phyloP scores from a whole-genome alignment of 2,888 invertebrate species.

The Amphipoea oculea region DNA sequence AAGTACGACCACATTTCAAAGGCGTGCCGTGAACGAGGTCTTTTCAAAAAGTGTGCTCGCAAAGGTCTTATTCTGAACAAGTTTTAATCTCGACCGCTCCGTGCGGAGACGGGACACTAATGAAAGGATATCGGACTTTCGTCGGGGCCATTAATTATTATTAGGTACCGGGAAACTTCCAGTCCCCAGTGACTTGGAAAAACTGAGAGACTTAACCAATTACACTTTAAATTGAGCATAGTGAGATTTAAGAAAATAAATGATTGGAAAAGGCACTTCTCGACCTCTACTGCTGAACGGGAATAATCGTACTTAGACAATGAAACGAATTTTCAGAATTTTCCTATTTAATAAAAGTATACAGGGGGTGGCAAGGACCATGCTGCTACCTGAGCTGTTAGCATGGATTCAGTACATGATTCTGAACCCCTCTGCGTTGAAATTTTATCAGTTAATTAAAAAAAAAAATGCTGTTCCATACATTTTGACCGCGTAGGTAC shows the following conservation, averaged over 20 bases:
- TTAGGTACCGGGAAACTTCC: constrained; percentile 85
- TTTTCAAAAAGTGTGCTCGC: constrained; percentile 79
- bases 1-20: constrained; percentile 79
- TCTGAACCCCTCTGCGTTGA: not conserved
- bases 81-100: constrained; percentile 87
- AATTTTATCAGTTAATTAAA: too few relatives aligned
- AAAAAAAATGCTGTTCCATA: not conserved
- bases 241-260: constrained; percentile 74
- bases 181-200: constrained; percentile 87
- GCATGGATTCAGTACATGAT: not conserved
- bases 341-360: not conserved
- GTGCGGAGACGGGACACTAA: constrained; percentile 84
- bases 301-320: not conserved
- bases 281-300: not conserved
- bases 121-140: constrained; percentile 90
- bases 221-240: constrained; percentile 79
- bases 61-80: constrained; percentile 82
- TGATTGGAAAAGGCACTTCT: constrained; percentile 58
- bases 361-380: not conserved
- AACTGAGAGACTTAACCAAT: constrained; percentile 84
- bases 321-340: not conserved
- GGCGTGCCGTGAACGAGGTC: constrained; percentile 75
- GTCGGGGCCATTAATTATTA: constrained; percentile 89
- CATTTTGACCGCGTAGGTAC: not conserved
- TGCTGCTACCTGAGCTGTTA: too few relatives aligned